phyloP scores from a whole-genome alignment of 2,797 vertebrate species.

The Acropternis orthonyx region DNA sequence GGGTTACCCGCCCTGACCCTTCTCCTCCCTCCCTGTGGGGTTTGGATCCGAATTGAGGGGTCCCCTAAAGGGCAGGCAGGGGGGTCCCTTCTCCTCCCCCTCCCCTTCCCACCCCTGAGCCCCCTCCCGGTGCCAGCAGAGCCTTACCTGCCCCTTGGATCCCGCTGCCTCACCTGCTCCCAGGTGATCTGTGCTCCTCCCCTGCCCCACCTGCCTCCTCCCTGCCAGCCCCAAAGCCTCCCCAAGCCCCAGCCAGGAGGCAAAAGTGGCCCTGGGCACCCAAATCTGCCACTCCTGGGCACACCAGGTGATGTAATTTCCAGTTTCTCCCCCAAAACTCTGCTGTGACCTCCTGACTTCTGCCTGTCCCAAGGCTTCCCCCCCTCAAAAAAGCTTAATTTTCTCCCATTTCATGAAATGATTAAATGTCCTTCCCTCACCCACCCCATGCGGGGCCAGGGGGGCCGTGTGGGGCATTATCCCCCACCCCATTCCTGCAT shows the following conservation, averaged over 20 bases:
- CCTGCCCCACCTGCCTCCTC: neutral
- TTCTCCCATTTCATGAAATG: neutral
- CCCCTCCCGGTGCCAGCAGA: neutral
- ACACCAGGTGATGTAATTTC: rapidly evolving
- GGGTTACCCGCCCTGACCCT: neutral
- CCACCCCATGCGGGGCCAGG: rapidly evolving
- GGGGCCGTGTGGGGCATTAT: neutral
- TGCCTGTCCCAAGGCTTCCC: too few relatives aligned
- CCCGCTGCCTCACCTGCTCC: neutral
- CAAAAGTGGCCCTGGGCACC: too few relatives aligned
- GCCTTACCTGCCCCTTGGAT: neutral
- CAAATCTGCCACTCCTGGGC: neutral
- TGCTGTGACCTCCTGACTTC: rapidly evolving
- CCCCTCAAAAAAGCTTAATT: too few relatives aligned
- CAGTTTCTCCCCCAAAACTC: neutral
- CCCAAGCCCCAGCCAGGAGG: too few relatives aligned
- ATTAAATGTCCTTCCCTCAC: neutral
- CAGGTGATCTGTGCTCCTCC: conserved; percentile 30
- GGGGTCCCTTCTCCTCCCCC: neutral
- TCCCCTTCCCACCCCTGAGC: neutral
- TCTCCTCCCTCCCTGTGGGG: neutral
- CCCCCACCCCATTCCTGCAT: neutral
- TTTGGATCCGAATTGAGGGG: neutral
- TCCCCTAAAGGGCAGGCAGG: neutral
- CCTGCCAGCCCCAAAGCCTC: neutral